Base-by-base conservation (phyloP, 2,888 invertebrate species). In the Smittia sp. region DNA sequence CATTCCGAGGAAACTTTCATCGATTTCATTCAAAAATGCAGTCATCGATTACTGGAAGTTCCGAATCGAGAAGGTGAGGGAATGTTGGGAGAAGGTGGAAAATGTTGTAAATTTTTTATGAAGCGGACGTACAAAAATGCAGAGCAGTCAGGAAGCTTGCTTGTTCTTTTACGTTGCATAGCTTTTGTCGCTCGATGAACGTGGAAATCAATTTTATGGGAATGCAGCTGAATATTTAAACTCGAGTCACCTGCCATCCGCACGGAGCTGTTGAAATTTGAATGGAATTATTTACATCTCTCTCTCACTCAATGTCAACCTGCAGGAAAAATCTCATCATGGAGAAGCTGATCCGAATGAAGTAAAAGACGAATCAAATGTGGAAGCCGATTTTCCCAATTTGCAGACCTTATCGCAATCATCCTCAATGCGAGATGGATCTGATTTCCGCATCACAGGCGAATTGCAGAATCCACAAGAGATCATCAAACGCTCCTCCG, bases 1-100 rank as follows among this genome's bases (percentile, higher is more conserved):
- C 3, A 70, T 76, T 52, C 78, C 78, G 62, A 74, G 76, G 52
- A 75, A 77, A 7, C 72, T 77, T 13, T 77, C 78, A 63, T 74
- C 77, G 4, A 74, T 75, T 18, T 75, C 76, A 18, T 75, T 77
- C 66, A 76, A 75, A 54, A 75, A 77, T 32, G 75, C 76, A 62
- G 75, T 77, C 32, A 74, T 76, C 13, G 74, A 75, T 69, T 73
- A 75, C 39, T 74, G 75, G 74, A 74, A 62, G 46, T 65, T n/a
- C 27, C 58, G 46, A 11, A 52, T 67, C 38, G 67, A 74, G 25
- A 74, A 58, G 32, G 58, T 58, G 46, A 73, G 32, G 24, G 20
- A 62, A 72, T 32, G 24, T 65, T 65, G 20, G 2, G 3, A 2
- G 24, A 65, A 24, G 24, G n/a, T n/a, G n/a, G n/a, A 20, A 15